Conservation (phyloP, 2,888 invertebrate genomes). For the Parelbella ahira region DNA sequence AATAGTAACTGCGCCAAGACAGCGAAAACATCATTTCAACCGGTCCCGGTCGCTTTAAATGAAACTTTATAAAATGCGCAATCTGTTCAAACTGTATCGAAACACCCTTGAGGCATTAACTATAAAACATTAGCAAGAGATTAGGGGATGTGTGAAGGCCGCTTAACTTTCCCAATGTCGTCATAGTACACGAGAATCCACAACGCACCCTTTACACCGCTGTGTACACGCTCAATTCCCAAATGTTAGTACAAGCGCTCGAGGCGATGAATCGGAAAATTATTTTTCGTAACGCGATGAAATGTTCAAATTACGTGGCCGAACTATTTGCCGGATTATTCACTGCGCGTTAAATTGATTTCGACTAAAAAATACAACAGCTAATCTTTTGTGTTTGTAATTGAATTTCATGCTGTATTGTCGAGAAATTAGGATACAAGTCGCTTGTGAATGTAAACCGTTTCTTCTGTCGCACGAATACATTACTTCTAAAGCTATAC, state of each 20-base stretch:
- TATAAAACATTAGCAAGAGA: conserved; percentile 52
- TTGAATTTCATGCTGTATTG: conserved; percentile 4
- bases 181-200: conserved; percentile 34
- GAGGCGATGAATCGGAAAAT: conserved; percentile 24
- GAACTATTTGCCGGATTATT: conserved; percentile 28
- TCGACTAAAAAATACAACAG: conserved; percentile 27
- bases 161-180: conserved; percentile 39
- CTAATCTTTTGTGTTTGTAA: too few relatives aligned
- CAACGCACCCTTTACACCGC: conserved; percentile 37
- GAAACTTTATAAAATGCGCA: conserved; percentile 49
- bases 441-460: too few relatives aligned
- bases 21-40: conserved; percentile 25
- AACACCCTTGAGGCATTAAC: conserved; percentile 51
- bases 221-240: conserved; percentile 28
- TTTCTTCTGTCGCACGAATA: too few relatives aligned
- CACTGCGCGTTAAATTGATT: conserved; percentile 54
- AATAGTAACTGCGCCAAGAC: too few relatives aligned
- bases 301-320: conserved; percentile 21
- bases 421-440: too few relatives aligned
- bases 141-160: conserved; percentile 43
- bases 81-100: conserved; percentile 53
- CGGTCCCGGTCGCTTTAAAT: conserved; percentile 42
- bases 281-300: conserved; percentile 22
- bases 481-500: too few relatives aligned
- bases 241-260: conserved; percentile 10